These are phyloP conservation scores for Pteronura brasiliensis DNA, from an alignment of 2,113 vertebrate species.

Conservation along the genomic window DNA sequence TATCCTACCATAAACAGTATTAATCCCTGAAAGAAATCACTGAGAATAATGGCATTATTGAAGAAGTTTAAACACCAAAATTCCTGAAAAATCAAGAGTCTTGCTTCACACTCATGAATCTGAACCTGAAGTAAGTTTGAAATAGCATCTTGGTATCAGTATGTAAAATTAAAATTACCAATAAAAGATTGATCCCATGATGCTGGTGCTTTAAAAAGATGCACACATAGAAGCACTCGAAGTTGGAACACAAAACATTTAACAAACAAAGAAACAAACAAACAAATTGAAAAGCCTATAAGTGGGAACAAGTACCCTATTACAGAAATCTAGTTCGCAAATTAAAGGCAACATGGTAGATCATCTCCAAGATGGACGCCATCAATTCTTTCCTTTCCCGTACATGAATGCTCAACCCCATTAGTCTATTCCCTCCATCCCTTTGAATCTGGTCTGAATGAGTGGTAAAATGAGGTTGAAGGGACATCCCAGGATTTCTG, in stretches of 20 bases:
- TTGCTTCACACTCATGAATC: not conserved
- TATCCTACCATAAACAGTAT: not conserved
- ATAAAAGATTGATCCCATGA: not conserved
- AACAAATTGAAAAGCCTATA: not conserved
- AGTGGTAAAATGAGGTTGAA: not conserved
- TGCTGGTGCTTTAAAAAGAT: not conserved
- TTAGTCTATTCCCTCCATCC: not conserved
- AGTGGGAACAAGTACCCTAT: not conserved
- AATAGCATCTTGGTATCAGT: not conserved
- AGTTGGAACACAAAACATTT: not conserved
- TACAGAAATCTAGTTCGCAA: not conserved
- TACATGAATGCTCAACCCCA: fast-evolving
- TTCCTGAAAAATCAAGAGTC: not conserved
- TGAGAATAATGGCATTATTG: not conserved
- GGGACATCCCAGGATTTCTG: not conserved
- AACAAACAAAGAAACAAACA: not conserved
- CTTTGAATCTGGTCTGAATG: not conserved
- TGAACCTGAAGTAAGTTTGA: not conserved
- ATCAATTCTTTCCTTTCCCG: not conserved
- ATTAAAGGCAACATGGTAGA: not conserved
- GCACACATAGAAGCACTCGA: fast-evolving
- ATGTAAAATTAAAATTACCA: not conserved
- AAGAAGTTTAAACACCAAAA: not conserved
- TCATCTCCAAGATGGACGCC: not conserved
- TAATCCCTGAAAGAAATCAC: not conserved